Percentiles rank a stretch among this genome's conserved stretches.
phyloP scores from a whole-genome alignment of 2,888 invertebrate genomes.

The Apodemia mormo region DNA sequence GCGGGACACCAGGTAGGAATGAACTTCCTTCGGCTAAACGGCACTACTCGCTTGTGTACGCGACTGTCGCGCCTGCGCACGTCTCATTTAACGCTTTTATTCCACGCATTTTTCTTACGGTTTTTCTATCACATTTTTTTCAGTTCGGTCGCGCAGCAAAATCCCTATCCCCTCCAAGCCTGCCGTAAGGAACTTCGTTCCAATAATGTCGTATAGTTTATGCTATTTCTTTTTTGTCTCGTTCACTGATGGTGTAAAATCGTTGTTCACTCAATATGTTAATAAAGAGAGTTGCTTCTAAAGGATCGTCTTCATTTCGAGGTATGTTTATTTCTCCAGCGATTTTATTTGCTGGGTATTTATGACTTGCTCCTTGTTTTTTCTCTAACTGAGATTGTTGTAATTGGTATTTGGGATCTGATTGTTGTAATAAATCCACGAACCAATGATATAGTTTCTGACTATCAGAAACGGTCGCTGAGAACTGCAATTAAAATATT shows the following conservation, averaged over 20 bases:
- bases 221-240: slow-evolving; percentile 74
- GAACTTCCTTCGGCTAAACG: no score
- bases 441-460: slow-evolving; percentile 54
- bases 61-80: no score
- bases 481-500: slow-evolving; percentile 48
- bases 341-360: slow-evolving; percentile 80
- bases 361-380: slow-evolving; percentile 53
- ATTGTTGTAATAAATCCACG: slow-evolving; percentile 35
- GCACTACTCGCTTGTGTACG: no score
- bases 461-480: slow-evolving; percentile 54
- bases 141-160: no score
- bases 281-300: slow-evolving; percentile 80
- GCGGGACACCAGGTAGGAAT: no score
- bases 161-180: no score
- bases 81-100: no score
- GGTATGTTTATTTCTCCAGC: slow-evolving; percentile 81
- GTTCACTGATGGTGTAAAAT: slow-evolving; percentile 78
- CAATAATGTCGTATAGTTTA: no score
- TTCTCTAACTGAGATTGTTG: slow-evolving; percentile 42
- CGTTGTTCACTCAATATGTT: slow-evolving; percentile 66
- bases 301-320: slow-evolving; percentile 69
- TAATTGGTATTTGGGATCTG: slow-evolving; percentile 42
- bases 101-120: no score
- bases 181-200: no score
- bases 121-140: no score